These are phyloP conservation scores for Holothuria glaberrima DNA, from an alignment of 35 echinoderm and acorn worm species.

Conservation along the genomic window DNA sequence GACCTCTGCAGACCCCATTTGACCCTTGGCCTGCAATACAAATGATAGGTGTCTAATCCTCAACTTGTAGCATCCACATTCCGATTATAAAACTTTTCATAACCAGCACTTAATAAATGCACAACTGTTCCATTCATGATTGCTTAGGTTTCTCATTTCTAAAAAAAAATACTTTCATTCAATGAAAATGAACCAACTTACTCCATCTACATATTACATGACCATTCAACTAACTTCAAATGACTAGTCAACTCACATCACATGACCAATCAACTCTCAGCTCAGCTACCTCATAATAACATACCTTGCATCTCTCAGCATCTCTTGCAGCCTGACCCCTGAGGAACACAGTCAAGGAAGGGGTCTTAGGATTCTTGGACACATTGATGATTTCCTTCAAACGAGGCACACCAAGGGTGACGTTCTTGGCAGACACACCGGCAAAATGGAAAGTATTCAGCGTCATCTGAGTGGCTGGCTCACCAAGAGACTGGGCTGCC, in stretches of 20 bases:
- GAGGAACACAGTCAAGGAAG: slow-evolving; percentile 95
- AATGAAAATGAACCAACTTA: no score
- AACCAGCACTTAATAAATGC: no score
- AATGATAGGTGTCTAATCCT: no score
- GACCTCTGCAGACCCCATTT: no score
- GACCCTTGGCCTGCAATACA: no score
- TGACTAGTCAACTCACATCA: neutral
- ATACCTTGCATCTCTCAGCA: slow-evolving; percentile 96
- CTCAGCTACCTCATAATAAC: neutral
- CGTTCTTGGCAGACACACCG: slow-evolving; percentile 99
- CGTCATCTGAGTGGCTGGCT: slow-evolving; percentile 99
- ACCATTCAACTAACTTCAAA: neutral
- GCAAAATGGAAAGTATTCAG: slow-evolving; percentile 99
- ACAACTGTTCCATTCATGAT: no score
- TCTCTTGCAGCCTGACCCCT: slow-evolving; percentile 90
- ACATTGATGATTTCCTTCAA: slow-evolving; percentile 99
- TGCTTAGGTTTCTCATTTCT: no score
- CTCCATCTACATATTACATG: neutral
- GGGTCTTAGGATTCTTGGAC: slow-evolving; percentile 99
- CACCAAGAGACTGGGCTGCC: slow-evolving; percentile 95
- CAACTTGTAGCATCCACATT: no score
- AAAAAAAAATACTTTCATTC: no score
- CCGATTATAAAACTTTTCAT: no score
- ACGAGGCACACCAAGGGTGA: slow-evolving; percentile 97
- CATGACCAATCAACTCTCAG: neutral